These are phyloP conservation scores for Chymomyza procnemis DNA, from an alignment of 2,888 invertebrate genomes.

Conservation along the genomic window DNA sequence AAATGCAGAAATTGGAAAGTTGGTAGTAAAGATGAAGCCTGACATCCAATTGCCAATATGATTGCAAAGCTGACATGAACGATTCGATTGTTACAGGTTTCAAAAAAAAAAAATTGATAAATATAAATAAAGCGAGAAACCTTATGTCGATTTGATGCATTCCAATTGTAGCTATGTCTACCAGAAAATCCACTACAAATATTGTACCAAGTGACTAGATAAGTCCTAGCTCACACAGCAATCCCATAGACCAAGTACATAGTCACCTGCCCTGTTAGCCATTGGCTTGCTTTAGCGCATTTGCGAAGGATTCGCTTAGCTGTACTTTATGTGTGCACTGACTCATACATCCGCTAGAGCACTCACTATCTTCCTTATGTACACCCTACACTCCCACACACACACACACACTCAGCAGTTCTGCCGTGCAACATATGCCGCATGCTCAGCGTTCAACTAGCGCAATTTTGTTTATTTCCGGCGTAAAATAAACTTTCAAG, in stretches of 20 bases:
- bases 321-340: conserved; percentile 14
- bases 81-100: too few relatives aligned
- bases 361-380: conserved; percentile 20
- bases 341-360: conserved; percentile 35
- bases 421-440: conserved; percentile 32
- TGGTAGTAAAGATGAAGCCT: too few relatives aligned
- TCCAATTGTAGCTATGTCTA: too few relatives aligned
- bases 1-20: too few relatives aligned
- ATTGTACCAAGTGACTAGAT: background rate
- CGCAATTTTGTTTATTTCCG: conserved; percentile 72
- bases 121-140: too few relatives aligned
- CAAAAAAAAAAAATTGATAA: too few relatives aligned
- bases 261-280: background rate
- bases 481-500: conserved; percentile 71
- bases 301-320: conserved; percentile 25
- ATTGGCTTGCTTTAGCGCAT: conserved; percentile 11
- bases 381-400: conserved; percentile 6
- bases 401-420: conserved; percentile 4
- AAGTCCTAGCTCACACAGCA: background rate
- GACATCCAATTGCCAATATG: too few relatives aligned
- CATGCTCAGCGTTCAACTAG: conserved; percentile 36
- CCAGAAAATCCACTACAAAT: background rate
- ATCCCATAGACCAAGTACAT: background rate
- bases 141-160: too few relatives aligned
- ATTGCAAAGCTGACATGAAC: too few relatives aligned